Evolutionary conservation across 2,888 invertebrate genomes (phyloP), one percentile per base, ranked within the genome.

Genomic region (Pelosia muscerda): DNA sequence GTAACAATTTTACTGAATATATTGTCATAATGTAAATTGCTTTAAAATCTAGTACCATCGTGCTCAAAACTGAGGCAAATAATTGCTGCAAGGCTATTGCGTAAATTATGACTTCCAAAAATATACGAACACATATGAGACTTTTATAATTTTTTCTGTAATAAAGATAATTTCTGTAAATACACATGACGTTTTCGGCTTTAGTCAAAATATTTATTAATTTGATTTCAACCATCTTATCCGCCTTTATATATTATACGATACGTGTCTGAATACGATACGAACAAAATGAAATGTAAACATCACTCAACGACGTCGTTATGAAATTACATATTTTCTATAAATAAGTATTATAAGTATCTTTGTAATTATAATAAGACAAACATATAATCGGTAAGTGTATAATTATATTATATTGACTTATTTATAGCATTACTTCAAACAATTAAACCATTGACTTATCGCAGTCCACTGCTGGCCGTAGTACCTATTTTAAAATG

Each of bases 111-210:
- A 57, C 0, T n/a, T 57, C 57, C 1, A 57, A 9, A 28, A 11
- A 2, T 28, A 57, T 57, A 19, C 57, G 57, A 57, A 26, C 15
- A 19, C 28, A 57, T 57, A 57, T 57, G 2, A 57, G 26, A 0
- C 28, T 28, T 57, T 57, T 57, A 15, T 26, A 15, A 38, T 15
- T 15, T 38, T 13, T 38, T 38, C 19, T 61, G 2, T 9, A 26
- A 28, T 19, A 49, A 61, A 25, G 10, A 11, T 57, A 64, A 28
- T 64, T 64, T 64, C 64, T 56, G 15, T 38, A 64, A 56, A 64
- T 64, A 22, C 64, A 64, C 19, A 26, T 57, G n/a, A 64, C 13
- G 15, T 64, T 57, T 57, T 57, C 64, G 8, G 15, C 13, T 42
- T 57, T 64, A 10, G 22, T 28, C 11, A 57, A 26, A 23, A 57